phyloP scores from a whole-genome alignment of 2,888 invertebrate genomes.

The Isoperla grammatica region DNA sequence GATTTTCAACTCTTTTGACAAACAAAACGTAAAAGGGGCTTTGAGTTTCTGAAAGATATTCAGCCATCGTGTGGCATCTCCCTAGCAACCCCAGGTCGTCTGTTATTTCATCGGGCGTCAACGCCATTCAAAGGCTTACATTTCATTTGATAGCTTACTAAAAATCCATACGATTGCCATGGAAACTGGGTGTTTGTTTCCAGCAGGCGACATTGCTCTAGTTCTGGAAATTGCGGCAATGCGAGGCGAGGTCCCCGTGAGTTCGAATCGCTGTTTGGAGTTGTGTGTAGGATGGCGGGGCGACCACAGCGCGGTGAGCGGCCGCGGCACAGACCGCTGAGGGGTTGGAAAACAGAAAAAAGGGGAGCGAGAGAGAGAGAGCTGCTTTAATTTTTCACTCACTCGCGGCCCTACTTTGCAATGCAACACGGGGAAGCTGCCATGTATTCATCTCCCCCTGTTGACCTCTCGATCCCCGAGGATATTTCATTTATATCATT shows the following conservation, averaged over 20 bases:
- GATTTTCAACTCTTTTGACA: slow-evolving; percentile 8
- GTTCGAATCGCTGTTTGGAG: neutral
- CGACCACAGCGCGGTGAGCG: neutral
- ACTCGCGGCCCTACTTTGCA: neutral
- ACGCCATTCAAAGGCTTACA: too few species aligned
- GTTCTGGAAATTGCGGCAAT: too few species aligned
- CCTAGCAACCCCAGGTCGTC: too few species aligned
- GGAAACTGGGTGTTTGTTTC: neutral
- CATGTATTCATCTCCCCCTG: slow-evolving; percentile 4
- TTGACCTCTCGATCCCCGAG: neutral
- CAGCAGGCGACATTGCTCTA: neutral
- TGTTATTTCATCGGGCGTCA: too few species aligned
- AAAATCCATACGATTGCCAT: slow-evolving; percentile 1
- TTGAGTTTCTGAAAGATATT: too few species aligned
- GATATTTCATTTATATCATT: slow-evolving; percentile 9
- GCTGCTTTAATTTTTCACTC: slow-evolving; percentile 15
- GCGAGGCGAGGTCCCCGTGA: neutral
- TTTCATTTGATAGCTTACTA: neutral
- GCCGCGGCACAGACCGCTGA: slow-evolving; percentile 4
- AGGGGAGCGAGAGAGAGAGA: neutral
- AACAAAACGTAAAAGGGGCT: neutral
- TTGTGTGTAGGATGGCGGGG: neutral
- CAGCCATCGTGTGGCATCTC: too few species aligned
- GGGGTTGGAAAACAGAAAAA: slow-evolving; percentile 9
- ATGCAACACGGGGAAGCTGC: neutral